These are phyloP conservation scores for Sebastolobus alascanus DNA, from an alignment of 2,797 vertebrate species.

Conservation along the genomic window DNA sequence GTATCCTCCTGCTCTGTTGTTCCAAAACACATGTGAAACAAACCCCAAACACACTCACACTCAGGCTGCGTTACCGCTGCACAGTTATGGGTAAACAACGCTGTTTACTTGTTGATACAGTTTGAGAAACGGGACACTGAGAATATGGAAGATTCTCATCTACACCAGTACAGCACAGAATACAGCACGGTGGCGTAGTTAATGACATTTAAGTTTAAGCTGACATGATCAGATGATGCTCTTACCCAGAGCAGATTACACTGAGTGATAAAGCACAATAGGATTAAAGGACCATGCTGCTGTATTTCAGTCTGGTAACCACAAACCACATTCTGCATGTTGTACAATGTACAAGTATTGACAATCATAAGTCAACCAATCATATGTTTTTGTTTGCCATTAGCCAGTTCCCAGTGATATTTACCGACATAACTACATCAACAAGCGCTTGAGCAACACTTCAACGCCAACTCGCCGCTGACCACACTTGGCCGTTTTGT, in stretches of 20 bases:
- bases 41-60: constrained; percentile 51
- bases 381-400: no score
- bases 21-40: constrained; percentile 57
- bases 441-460: no score
- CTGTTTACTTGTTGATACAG: constrained; percentile 71
- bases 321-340: background rate
- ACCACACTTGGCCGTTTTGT: no score
- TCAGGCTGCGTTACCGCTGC: constrained; percentile 10
- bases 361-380: no score
- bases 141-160: constrained; percentile 33
- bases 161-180: background rate
- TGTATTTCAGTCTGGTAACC: background rate
- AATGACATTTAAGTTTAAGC: background rate
- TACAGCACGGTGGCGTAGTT: background rate
- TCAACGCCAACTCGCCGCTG: no score
- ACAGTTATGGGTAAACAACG: constrained; percentile 53
- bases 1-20: constrained; percentile 57
- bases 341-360: background rate
- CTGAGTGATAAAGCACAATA: background rate
- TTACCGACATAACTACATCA: no score
- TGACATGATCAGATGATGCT: constrained; percentile 8
- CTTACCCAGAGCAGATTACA: constrained; percentile 2
- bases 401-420: no score
- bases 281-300: background rate
- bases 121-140: constrained; percentile 25